These are phyloP conservation scores for Chaetorhynchus papuensis DNA, from an alignment of 2,113 vertebrate species.

Conservation along the genomic window DNA sequence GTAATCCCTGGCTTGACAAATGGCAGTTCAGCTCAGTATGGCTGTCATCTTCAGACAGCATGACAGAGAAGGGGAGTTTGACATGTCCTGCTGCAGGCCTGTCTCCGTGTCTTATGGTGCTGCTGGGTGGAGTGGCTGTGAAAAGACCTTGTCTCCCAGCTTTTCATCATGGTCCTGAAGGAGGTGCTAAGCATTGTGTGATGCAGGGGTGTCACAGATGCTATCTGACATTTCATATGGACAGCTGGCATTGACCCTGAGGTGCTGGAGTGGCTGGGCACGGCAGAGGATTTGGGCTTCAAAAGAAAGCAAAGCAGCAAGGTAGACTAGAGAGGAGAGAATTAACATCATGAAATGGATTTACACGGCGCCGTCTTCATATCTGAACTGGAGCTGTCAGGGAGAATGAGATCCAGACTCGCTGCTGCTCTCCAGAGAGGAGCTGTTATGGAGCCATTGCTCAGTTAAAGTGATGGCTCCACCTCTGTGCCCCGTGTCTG, in stretches of 20 bases:
- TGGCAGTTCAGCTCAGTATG: not conserved
- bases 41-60: not conserved
- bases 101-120: not conserved
- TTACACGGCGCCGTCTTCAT: not conserved
- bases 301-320: not conserved
- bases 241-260: no score
- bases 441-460: not conserved
- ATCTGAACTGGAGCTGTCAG: constrained; percentile 39
- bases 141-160: not conserved
- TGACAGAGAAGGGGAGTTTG: not conserved
- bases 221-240: not conserved
- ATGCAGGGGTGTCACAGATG: not conserved
- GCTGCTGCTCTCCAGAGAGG: not conserved
- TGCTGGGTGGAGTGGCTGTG: not conserved
- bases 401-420: not conserved
- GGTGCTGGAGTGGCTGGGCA: not conserved
- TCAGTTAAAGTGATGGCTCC: not conserved
- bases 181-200: not conserved
- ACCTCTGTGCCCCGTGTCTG: not conserved
- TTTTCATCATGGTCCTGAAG: not conserved
- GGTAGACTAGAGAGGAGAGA: not conserved
- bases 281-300: not conserved
- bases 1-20: not conserved
- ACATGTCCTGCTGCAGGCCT: not conserved
- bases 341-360: not conserved